phyloP scores from a whole-genome alignment of 1,140 invertebrate species.

The Drosophila ironensis region DNA sequence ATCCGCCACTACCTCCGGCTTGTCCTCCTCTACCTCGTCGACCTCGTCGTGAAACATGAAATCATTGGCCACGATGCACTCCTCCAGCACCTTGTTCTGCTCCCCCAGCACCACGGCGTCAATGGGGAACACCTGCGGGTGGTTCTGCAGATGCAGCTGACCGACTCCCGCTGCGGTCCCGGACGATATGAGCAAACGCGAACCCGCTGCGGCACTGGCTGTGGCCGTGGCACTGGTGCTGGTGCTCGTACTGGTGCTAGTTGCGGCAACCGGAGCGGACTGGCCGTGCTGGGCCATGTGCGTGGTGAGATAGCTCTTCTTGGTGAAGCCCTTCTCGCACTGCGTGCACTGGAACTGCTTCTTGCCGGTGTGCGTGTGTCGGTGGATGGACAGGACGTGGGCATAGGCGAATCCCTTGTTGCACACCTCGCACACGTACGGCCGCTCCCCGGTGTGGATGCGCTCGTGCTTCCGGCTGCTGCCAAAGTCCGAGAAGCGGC shows the following conservation, averaged over 20 bases:
- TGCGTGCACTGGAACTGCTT: conserved; percentile 83
- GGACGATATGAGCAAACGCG: too few species aligned
- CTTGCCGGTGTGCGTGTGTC: conserved; percentile 86
- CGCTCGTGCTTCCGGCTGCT: conserved; percentile 85
- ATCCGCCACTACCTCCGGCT: conserved; percentile 3
- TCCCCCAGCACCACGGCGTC: conserved; percentile 33
- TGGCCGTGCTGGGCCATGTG: conserved; percentile 71
- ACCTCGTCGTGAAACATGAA: conserved; percentile 69
- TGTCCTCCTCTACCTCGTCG: conserved; percentile 22
- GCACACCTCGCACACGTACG: conserved; percentile 87
- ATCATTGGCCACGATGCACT: conserved; percentile 71
- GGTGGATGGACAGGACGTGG: conserved; percentile 85
- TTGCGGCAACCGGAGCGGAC: too few species aligned
- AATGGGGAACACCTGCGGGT: conserved; percentile 11
- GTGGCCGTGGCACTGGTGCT: too few species aligned
- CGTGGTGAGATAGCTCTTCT: conserved; percentile 68
- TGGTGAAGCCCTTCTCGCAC: conserved; percentile 80
- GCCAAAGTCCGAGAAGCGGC: conserved; percentile 87
- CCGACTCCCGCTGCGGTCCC: too few species aligned
- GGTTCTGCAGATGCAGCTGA: conserved; percentile 8
- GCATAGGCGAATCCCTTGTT: conserved; percentile 88
- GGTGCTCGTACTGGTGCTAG: too few species aligned
- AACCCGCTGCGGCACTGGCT: too few species aligned
- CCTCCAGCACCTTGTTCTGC: conserved; percentile 58
- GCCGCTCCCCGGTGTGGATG: conserved; percentile 90